Percentiles rank a stretch among this genome's conserved stretches.
Conservation (phyloP, 2,113 vertebrate genomes). For the Actenoides hombroni region DNA sequence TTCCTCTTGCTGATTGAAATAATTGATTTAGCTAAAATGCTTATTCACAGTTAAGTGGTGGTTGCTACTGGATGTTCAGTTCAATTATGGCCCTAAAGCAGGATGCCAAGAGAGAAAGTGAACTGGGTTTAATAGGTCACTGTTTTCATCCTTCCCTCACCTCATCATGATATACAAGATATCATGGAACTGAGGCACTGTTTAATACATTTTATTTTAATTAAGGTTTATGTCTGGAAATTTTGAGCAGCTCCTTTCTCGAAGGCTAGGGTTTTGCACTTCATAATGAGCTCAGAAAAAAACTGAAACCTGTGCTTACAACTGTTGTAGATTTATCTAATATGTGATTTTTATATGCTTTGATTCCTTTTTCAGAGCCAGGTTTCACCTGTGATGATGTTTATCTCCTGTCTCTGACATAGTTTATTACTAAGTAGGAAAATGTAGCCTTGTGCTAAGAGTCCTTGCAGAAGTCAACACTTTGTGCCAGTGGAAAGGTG, state of each 20-base stretch:
- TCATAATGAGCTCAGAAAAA: not conserved
- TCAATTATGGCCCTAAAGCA: not conserved
- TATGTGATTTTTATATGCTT: not conserved
- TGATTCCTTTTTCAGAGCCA: not conserved
- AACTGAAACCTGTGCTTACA: not conserved
- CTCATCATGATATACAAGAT: not conserved
- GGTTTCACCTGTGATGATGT: not conserved
- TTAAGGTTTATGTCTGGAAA: not conserved
- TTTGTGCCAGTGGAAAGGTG: not conserved
- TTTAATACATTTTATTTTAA: not conserved
- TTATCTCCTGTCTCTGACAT: not conserved
- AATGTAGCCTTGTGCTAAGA: not conserved
- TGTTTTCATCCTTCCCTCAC: not conserved
- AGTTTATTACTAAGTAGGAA: not conserved
- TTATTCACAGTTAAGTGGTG: not conserved
- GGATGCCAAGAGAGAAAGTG: not conserved
- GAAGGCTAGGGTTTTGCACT: not conserved
- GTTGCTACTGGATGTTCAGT: conserved; percentile 18
- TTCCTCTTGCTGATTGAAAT: conserved; percentile 56
- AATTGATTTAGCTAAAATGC: conserved; percentile 63
- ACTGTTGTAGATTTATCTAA: not conserved
- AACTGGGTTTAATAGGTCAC: not conserved
- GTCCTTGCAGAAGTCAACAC: not conserved
- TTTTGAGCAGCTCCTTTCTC: not conserved
- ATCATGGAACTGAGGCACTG: not conserved